Base-by-base conservation (phyloP, 2,888 invertebrate genomes). In the Nemapogon koenigi region DNA sequence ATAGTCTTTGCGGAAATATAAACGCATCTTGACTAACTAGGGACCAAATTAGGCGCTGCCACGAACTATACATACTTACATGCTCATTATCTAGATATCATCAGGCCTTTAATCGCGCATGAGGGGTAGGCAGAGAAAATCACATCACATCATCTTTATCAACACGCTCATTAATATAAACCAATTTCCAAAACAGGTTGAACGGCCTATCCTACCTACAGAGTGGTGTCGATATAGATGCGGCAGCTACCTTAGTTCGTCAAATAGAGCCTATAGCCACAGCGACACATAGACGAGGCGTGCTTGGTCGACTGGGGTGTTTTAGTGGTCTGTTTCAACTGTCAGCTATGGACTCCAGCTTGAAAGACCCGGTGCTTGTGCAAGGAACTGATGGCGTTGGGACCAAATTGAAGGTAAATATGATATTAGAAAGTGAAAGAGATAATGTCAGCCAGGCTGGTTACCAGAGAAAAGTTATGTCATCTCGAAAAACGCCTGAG, bases 331-430 rank as follows among this genome's bases (percentile, higher is more conserved):
- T 97, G 10, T 96, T 97, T 72, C 95, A 96, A 55, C 65, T 90
- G 11, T 88, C 87, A 38, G 86, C 87, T 4, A 89, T 89, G 48
- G 68, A 73, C 49, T 62, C 71, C 0, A 52, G 55, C 11, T 86
- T 87, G 47, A 83, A 82, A 46, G 91, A 94, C 59, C 94, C 97
- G 0, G 81, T 97, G 14, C 72, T 99, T 1, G 94, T 97, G 11
- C 93, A 96, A 44, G 94, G 95, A 1, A 94, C 96, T 1, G 97
- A 97, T 57, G 98, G 98, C 0, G 97, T 99, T 28, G 97, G 98
- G 1, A 95, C 97, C 3, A 99, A 99, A 69, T 81, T 99, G 2
- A 94, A 94, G 82, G 92, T 94, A 54, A 49, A 37, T 14, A 10
- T 7, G 10, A 7, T 10, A 10, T 22, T 22, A 22, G 22, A 7